A percentile compares a stretch with the other conserved stretches of the same genome.
Conservation (phyloP, 1,140 invertebrate genomes). For the Drosophila ercepeae region DNA sequence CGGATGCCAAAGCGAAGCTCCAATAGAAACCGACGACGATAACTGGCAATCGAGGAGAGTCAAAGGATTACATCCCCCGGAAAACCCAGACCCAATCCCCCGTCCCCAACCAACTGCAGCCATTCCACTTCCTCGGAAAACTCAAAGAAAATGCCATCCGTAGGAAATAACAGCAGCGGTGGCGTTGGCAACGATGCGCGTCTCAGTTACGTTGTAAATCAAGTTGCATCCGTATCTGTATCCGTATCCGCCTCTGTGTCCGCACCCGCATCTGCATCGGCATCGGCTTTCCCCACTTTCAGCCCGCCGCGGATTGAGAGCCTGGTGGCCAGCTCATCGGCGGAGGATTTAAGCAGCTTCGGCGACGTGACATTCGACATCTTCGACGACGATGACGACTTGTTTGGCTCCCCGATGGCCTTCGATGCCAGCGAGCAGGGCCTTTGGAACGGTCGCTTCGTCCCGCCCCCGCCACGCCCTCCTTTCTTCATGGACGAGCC, state of each 20-base stretch:
- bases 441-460: slow-evolving; percentile 88
- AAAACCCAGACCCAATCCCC: neutral
- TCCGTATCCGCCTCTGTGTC: slow-evolving; percentile 4
- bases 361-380: slow-evolving; percentile 82
- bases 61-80: slow-evolving; percentile 47
- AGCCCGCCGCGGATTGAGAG: slow-evolving; percentile 74
- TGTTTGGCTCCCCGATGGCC: slow-evolving; percentile 85
- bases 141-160: slow-evolving; percentile 69
- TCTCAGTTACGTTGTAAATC: slow-evolving; percentile 78
- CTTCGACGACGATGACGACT: slow-evolving; percentile 86
- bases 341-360: slow-evolving; percentile 74
- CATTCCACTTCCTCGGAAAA: slow-evolving; percentile 6
- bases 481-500: slow-evolving; percentile 87
- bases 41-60: slow-evolving; percentile 37
- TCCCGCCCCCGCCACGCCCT: slow-evolving; percentile 88
- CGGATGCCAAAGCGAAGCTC: slow-evolving; percentile 24
- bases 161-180: slow-evolving; percentile 63
- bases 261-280: slow-evolving; percentile 3
- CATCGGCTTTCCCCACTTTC: slow-evolving; percentile 56
- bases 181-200: slow-evolving; percentile 62
- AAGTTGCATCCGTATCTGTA: slow-evolving; percentile 54
- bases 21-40: slow-evolving; percentile 32
- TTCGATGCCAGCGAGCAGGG: slow-evolving; percentile 87
- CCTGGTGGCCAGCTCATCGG: slow-evolving; percentile 76
- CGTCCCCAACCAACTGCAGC: neutral